Base-by-base conservation (phyloP, 92 coral and sea anemone species). In the Siderastrea radians region DNA sequence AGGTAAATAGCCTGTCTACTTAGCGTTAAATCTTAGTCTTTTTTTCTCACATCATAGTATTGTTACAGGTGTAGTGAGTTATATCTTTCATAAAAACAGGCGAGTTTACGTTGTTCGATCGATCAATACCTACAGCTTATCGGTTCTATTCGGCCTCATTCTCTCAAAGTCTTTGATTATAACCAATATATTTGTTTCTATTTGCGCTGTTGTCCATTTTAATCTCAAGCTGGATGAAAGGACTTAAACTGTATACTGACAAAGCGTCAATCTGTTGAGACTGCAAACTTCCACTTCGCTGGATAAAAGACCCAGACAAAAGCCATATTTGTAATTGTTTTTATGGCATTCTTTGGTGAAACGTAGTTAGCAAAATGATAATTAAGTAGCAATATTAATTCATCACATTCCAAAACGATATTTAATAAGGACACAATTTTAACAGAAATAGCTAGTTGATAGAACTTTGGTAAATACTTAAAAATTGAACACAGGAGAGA, bases 311-410 rank as follows among this genome's bases (percentile, higher is more conserved):
- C 46, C 3, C 14, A 17, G 14, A 50, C 50, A 66, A 67, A 64
- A 26, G 74, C 84, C 84, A 38, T 80, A 38, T 80, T 43, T 13
- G 14, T 51, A 80, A 17, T 62, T 62, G 60, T 19, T 79, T 54
- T 50, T 9, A 38, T 5, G 5, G 49, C 52, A 45, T 48, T 69
- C 51, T 16, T 48, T 55, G 9, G 61, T 14, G 12, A 55, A 55
- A 55, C 38, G 38, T 26, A 0, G 38, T 26, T 26, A 26, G 38
- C 38, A 26, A 26, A 26, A 26, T 26, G 38, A 26, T 26, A 0
- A 0, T 26, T 26, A 26, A 26, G 38, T 26, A 26, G 0, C 38
- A 26, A 26, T 26, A 26, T 26, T 26, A 26, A 26, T 26, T 26
- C 38, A 26, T 26, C 38, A 26, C 38, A 26, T 26, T 26, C 38